Percentiles rank a stretch among this genome's conserved stretches.
phyloP scores from a whole-genome alignment of 2,797 vertebrate genomes.

The Hyperoplus immaculatus region DNA sequence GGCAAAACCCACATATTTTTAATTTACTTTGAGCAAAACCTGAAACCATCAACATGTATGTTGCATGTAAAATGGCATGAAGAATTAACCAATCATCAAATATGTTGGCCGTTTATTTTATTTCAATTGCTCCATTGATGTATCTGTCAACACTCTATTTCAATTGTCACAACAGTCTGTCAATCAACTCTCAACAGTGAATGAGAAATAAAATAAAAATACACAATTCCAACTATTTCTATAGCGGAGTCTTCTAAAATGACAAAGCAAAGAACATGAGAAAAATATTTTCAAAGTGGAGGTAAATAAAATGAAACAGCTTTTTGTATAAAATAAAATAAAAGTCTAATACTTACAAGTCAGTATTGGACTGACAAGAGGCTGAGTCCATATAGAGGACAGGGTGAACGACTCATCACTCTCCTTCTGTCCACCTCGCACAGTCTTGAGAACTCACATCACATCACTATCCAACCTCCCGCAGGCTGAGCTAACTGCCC shows the following conservation, averaged over 20 bases:
- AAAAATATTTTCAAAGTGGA: slow-evolving; percentile 2
- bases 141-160: not conserved
- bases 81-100: not conserved
- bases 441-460: slow-evolving; percentile 79
- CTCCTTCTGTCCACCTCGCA: slow-evolving; percentile 68
- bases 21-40: not conserved
- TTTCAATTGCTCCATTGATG: not conserved
- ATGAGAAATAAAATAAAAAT: not conserved
- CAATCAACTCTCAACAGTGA: not conserved
- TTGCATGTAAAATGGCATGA: not conserved
- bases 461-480: slow-evolving; percentile 61
- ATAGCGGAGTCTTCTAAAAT: not conserved
- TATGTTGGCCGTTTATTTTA: not conserved
- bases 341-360: slow-evolving; percentile 56
- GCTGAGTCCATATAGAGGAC: slow-evolving; percentile 35
- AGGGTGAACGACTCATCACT: slow-evolving; percentile 57
- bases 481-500: slow-evolving; percentile 39
- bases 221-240: not conserved
- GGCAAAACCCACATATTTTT: not conserved
- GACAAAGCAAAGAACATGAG: not conserved
- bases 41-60: not conserved
- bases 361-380: slow-evolving; percentile 21
- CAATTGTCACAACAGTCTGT: not conserved
- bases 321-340: not conserved
- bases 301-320: not conserved